Base-by-base conservation (phyloP, 2,113 vertebrate species). In the pig (Sus scrofa) region DNA sequence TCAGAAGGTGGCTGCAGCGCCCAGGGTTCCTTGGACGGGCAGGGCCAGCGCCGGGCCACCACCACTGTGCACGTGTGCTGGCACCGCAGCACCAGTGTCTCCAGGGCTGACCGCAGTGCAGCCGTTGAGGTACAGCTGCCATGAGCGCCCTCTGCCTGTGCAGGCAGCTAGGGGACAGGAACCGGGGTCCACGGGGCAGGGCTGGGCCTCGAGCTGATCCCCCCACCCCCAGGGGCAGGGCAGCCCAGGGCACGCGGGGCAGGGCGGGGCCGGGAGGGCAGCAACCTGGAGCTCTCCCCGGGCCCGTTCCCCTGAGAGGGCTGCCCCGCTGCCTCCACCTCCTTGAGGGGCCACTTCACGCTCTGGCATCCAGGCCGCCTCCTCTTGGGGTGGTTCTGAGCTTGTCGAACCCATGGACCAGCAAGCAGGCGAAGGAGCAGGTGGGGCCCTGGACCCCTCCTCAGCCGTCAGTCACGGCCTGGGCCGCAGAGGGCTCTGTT, bases 1-100 rank as follows among this genome's bases (percentile, higher is more conserved):
- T 99, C 99, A 0, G 99, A 99, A 99, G 99, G 99, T 90, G 98
- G 99, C 96, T 98, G 98, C 95, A 98, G 99, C 14, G 98, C 99
- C 56, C 99, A 32, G 89, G 98, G 99, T 93, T 99, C 99, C 91
- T 96, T 99, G 98, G 99, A 99, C 96, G 99, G 98, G 97, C 99
- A 99, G 97, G 99, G 98, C 79, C 99, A 99, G 95, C 99, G 99
- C 98, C 99, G 99, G 93, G 99, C 99, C 98, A 99, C 99, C 98
- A 99, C 99, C 86, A 99, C 99, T 60, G 98, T 99, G 99, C 99
- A 99, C 74, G 99, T 99, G 98, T 99, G 99, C 99, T 99, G 99
- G 99, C 99, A 99, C 98, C 99, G 99, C 96, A 99, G 99, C 99
- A 99, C 99, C 79, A 99, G 99, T 14, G 99, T 99, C 98, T 99